Evolutionary conservation across 2,888 invertebrate species (phyloP).

Genomic region (Leuctra nigra): DNA sequence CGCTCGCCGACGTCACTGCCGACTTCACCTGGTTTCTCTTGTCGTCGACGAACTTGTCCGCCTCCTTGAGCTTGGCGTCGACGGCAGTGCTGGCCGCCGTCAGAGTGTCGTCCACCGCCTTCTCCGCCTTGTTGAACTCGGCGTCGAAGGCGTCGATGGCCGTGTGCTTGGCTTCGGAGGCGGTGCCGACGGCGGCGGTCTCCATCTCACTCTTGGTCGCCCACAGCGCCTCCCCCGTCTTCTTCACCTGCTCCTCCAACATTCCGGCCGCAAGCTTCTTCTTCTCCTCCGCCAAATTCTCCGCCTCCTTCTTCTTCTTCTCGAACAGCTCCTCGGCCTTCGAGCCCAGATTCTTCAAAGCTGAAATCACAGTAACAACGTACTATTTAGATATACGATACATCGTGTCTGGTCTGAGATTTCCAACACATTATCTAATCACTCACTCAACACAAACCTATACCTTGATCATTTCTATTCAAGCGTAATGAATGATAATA

Average conservation of each 20-base stretch:
- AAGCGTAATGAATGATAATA: no score
- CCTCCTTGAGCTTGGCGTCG: slow-evolving; percentile 55
- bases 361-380: slow-evolving; percentile 42
- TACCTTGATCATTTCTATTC: no score
- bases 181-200: slow-evolving; percentile 32
- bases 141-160: slow-evolving; percentile 50
- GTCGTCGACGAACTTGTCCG: slow-evolving; percentile 54
- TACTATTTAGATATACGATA: no score
- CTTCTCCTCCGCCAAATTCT: slow-evolving; percentile 46
- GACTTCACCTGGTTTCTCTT: slow-evolving; percentile 39
- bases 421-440: no score
- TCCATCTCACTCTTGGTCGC: slow-evolving; percentile 50
- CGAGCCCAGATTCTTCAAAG: slow-evolving; percentile 63
- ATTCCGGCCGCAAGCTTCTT: slow-evolving; percentile 29
- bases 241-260: slow-evolving; percentile 45
- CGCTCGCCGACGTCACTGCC: slow-evolving; percentile 30
- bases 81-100: slow-evolving; percentile 48
- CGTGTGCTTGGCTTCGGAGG: slow-evolving; percentile 43
- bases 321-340: slow-evolving; percentile 64
- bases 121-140: slow-evolving; percentile 44
- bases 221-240: slow-evolving; percentile 52
- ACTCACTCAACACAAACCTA: no score
- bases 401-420: no score
- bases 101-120: slow-evolving; percentile 37
- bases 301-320: slow-evolving; percentile 64